Evolutionary conservation across 1,140 invertebrate genomes (phyloP), one percentile per base, ranked within the genome.

Genomic region (Rhagoletis pomonella): DNA sequence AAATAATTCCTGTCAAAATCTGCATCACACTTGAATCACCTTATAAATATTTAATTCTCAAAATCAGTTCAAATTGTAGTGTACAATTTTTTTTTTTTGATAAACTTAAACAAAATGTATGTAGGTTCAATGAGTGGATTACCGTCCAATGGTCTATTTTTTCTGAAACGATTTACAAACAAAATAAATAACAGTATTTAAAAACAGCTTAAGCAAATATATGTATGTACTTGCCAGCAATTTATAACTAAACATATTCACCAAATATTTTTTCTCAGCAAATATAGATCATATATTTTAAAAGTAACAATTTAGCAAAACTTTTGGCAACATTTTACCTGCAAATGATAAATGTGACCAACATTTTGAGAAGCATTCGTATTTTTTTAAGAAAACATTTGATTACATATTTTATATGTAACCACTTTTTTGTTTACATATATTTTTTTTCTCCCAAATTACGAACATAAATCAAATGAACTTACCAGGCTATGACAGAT

Each of bases 401-500:
- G 14, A 29, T 5, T 19, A 29, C 29, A 29, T 29, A 29, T 55
- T 7, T 55, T 55, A 10, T 55, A 55, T 55, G 0, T 55, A 6
- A 9, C 50, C 10, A 1, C 55, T 19, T 42, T 81, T 55, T 81
- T 29, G 29, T 81, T 55, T 50, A 19, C 29, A 29, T 29, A 29
- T 29, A 81, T 81, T 50, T 81, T 81, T n/a, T 17, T 55, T n/a
- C 42, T 73, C 47, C 19, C 50, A 19, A 81, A 81, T 55, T 81
- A 55, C 42, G 73, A 81, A 81, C 73, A 81, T 81, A 81, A 81
- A 81, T 81, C 73, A 81, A 81, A 58, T 19, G 47, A 81, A 81
- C 73, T 81, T 81, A 81, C 47, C 50, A 81, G 73, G 73, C 50
- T 55, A 81, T 81, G 73, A 81, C 73, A 81, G 73, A 81, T 81